Base-by-base conservation (phyloP, 2,888 invertebrate species). In the Galerucella pusilla region DNA sequence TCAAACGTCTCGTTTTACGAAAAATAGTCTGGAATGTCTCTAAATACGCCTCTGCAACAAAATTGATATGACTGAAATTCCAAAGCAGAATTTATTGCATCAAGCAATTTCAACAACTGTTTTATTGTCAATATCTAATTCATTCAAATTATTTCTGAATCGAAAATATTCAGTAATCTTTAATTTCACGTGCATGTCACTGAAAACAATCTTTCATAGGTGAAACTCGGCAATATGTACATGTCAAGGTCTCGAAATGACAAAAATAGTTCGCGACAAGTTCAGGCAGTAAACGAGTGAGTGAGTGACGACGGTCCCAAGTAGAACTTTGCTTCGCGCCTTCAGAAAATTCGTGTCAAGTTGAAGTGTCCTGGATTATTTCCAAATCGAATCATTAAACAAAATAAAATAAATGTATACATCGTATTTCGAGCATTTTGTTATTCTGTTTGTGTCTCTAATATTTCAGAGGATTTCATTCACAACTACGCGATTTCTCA, bases 341-440 rank as follows among this genome's bases (percentile, higher is more conserved):
- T 65, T 42, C 20, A 4, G 45, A 25, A 65, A 65, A 65, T 65
- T 65, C 64, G 46, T 65, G 64, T 68, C 57, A 57, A 68, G 68
- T 68, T 68, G 7, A 68, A 46, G 35, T 57, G 54, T 42, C 59
- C 68, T 68, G 68, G 68, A 68, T 57, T 68, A 68, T 54, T n/a
- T 68, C 68, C 68, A 68, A 66, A 66, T 67, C 66, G 66, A 67
- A 67, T 67, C 49, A 52, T 67, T 46, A 67, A 11, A 67, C 25
- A 66, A 54, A 67, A 54, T 35, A 4, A 64, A 64, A 64, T 64
- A 45, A 64, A 64, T 64, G 16, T 63, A 35, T 42, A 45, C 64
- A 64, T 16, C 35, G 45, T n/a, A 6, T 28, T n/a, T 63, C 35
- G 42, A 35, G 63, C 28, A 28, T 59, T 59, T 59, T 59, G 61